Base-by-base conservation (phyloP, 2,888 invertebrate genomes). In the Sphaerophoria rueppellii region DNA sequence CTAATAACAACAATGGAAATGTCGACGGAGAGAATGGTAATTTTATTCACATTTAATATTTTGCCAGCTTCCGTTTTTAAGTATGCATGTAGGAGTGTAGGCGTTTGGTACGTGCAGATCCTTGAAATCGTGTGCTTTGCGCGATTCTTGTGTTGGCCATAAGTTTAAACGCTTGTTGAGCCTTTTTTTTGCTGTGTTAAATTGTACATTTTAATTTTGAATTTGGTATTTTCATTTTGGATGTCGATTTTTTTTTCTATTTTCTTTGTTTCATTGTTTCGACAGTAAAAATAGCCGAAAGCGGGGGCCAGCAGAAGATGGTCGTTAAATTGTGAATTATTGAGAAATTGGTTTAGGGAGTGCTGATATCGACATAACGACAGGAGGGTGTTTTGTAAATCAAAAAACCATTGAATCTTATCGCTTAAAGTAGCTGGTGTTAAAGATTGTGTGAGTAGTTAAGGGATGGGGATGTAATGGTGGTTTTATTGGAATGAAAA, bases 21-120 rank as follows among this genome's bases (percentile, higher is more conserved):
- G 70, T 60, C 76, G 60, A 77, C 69, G 50, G 34, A 43, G 82
- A 85, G 74, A 86, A 86, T 86, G 86, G 86, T 87, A 86, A 87
- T 86, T 86, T 87, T 82, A 87, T 86, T 82, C 85, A 75, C 82
- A 82, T 87, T 86, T 85, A 87, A 86, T 83, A 80, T 78, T 78
- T 82, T 83, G 74, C 70, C 60, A 79, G 43, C 43, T 65, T 46
- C 24, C 24, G 24, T 24, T 24, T 24, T 24, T 24, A 24, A 24
- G 24, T 24, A 24, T 24, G 24, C 24, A 24, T 24, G 24, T 24
- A 24, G 24, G 24, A 24, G 24, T 24, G 24, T 24, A 24, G 24
- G 24, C 24, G 24, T 60, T 32, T 32, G 14, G 24, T 70, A 80
- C 85, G 85, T 80, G 85, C 58, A 81, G 67, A 70, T 85, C 73